Conservation (phyloP, 2,888 invertebrate genomes). For the Sympetrum striolatum region DNA sequence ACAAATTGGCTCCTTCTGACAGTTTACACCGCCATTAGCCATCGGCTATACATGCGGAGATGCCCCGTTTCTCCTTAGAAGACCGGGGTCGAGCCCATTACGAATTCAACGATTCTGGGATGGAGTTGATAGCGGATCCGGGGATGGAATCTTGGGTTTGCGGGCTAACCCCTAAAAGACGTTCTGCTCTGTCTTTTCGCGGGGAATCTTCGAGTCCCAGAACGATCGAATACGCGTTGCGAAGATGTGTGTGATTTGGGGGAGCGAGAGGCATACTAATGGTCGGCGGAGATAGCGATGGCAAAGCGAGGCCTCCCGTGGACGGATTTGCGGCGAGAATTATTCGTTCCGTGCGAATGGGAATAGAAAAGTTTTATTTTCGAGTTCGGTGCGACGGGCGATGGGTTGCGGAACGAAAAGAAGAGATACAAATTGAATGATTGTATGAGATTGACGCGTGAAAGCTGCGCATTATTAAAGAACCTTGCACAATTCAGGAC, state of each 20-base stretch:
- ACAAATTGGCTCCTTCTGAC: constrained; percentile 45
- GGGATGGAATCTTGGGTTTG: not conserved
- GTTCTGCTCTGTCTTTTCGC: not conserved
- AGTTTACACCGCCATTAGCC: constrained; percentile 44
- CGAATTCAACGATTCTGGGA: constrained; percentile 34
- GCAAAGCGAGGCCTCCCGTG: not conserved
- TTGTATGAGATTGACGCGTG: too few relatives aligned
- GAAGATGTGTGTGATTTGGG: not conserved
- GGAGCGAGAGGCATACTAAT: not conserved
- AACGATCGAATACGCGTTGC: not conserved
- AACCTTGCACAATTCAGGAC: too few relatives aligned
- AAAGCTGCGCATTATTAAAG: too few relatives aligned
- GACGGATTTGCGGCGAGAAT: not conserved
- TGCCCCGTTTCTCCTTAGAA: not conserved
- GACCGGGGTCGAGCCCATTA: constrained; percentile 42
- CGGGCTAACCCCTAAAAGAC: not conserved
- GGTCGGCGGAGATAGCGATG: not conserved
- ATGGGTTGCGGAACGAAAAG: too few relatives aligned
- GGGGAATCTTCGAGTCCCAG: not conserved
- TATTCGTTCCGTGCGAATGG: too few relatives aligned
- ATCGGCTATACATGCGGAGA: constrained; percentile 33
- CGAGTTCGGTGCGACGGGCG: too few relatives aligned
- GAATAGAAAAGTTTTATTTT: too few relatives aligned
- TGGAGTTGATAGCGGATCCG: not conserved
- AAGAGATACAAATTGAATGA: too few relatives aligned